phyloP scores from a whole-genome alignment of 2,797 vertebrate genomes.

The Sebastes nivosus region DNA sequence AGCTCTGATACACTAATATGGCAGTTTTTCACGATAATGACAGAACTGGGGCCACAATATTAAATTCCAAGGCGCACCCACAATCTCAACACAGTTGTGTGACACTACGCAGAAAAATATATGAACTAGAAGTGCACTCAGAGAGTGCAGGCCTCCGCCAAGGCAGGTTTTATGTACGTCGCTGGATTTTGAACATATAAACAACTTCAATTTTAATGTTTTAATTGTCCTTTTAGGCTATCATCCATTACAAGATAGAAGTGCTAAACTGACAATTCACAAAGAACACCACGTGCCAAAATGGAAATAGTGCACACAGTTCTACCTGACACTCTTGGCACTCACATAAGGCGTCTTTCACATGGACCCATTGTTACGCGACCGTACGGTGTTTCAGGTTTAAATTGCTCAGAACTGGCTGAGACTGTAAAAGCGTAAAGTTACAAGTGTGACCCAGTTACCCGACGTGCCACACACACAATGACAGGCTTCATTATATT shows the following conservation, averaged over 20 bases:
- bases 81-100: background rate
- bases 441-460: conserved; percentile 30
- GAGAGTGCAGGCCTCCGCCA: too few relatives aligned
- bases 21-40: background rate
- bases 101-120: background rate
- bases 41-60: background rate
- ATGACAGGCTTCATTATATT: conserved; percentile 24
- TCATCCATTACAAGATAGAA: too few relatives aligned
- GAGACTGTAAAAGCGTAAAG: background rate
- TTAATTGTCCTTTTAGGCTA: too few relatives aligned
- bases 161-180: too few relatives aligned
- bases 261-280: background rate
- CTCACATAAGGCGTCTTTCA: conserved; percentile 26
- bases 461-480: conserved; percentile 11
- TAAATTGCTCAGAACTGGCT: conserved; percentile 33
- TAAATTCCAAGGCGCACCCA: background rate
- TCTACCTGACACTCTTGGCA: conserved; percentile 25
- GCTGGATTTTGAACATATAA: too few relatives aligned
- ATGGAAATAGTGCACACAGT: background rate
- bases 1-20: background rate
- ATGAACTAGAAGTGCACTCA: background rate
- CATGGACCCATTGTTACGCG: conserved; percentile 24
- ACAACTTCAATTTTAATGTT: too few relatives aligned
- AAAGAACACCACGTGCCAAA: background rate
- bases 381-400: conserved; percentile 13